Conservation (phyloP, 2,797 vertebrate genomes). For the Chrosomus eos region DNA sequence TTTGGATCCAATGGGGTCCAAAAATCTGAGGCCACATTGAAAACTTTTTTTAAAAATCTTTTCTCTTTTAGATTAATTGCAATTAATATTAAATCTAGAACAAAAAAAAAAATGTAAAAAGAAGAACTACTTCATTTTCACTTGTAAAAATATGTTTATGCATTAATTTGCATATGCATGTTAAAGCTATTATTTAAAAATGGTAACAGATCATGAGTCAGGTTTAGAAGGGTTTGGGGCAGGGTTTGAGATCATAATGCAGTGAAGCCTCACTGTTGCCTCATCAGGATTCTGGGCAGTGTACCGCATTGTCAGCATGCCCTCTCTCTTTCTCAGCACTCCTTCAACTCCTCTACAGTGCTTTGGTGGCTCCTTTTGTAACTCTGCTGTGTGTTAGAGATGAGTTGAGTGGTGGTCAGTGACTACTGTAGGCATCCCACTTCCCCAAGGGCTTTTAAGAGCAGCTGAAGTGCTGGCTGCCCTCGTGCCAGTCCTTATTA, state of each 20-base stretch:
- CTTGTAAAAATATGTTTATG: too few relatives aligned
- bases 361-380: slow-evolving; percentile 12
- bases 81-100: neutral
- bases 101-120: neutral
- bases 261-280: slow-evolving; percentile 52
- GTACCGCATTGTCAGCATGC: slow-evolving; percentile 54
- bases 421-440: slow-evolving; percentile 20
- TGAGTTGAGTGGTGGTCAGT: slow-evolving; percentile 12
- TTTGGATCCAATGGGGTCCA: neutral
- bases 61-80: neutral
- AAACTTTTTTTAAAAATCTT: neutral
- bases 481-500: slow-evolving; percentile 48
- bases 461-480: slow-evolving; percentile 19
- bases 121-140: too few relatives aligned
- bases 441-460: slow-evolving; percentile 29
- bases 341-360: neutral
- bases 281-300: slow-evolving; percentile 56
- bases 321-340: neutral
- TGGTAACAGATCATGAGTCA: neutral
- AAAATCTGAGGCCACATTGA: neutral
- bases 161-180: neutral
- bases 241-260: slow-evolving; percentile 49
- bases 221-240: slow-evolving; percentile 7
- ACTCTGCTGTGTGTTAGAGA: slow-evolving; percentile 20
- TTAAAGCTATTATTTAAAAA: neutral